Evolutionary conservation across 2,888 invertebrate genomes (phyloP), one percentile per base, ranked within the genome.

Genomic region (Platycnemis pennipes): DNA sequence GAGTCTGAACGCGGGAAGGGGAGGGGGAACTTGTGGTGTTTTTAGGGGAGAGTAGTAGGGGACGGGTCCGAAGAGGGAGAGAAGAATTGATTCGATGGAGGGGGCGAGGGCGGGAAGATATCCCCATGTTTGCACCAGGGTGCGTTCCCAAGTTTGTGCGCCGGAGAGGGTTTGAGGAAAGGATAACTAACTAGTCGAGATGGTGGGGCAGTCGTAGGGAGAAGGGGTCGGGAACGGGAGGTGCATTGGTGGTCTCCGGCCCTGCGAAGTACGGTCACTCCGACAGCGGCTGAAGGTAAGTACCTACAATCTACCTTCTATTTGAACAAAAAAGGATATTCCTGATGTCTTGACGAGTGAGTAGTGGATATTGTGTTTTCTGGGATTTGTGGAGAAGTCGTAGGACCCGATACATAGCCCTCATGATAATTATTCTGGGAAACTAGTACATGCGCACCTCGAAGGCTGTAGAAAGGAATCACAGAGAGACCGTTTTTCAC

Each of bases 11-110:
- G 69, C 31, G 22, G 19, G 16, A 22, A 63, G n/a, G 16, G 31
- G 69, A 69, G 69, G 31, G 86, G 44, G 26, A 49, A 77, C 37
- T 26, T 13, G 22, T 37, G 37, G 77, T 7, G 77, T 77, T 77
- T 77, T 37, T 26, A 16, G 77, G 69, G 77, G 37, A 77, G 37
- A 5, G 77, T 8, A 44, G 87, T 44, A 3, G 4, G 44, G 44
- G 37, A 13, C 11, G 87, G 85, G 85, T 26, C 45, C 2, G 46
- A 44, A 46, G n/a, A 16, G 0, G 44, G 45, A 77, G 45, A 42
- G 63, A 19, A 69, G 94, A 94, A 77, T 63, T 63, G 69, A 77
- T 44, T 37, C 22, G 69, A 22, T n/a, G 94, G 94, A 77, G 94
- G 44, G 91, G 49, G 31, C 42, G 63, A 63, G 22, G 53, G 69